phyloP scores from a whole-genome alignment of 2,888 invertebrate species.

The Volucella zonaria region DNA sequence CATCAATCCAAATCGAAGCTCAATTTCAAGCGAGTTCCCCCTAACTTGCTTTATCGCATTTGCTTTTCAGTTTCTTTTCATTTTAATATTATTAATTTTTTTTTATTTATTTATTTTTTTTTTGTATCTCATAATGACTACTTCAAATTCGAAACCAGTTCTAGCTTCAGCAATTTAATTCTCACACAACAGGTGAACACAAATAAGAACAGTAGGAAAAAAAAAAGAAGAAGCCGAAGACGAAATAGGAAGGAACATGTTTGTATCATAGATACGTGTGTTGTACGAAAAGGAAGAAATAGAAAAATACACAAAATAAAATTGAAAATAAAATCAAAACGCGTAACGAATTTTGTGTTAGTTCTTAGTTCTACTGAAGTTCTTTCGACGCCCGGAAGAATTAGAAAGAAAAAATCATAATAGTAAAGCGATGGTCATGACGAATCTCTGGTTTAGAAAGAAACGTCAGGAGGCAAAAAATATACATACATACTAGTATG shows the following conservation, averaged over 20 bases:
- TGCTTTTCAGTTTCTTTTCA: background rate
- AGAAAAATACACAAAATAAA: conserved; percentile 13
- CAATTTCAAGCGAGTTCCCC: conserved; percentile 50
- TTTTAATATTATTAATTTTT: background rate
- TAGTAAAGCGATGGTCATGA: conserved; percentile 46
- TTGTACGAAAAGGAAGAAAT: background rate
- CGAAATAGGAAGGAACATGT: no score
- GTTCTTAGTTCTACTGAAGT: conserved; percentile 25
- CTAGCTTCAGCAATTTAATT: conserved; percentile 49
- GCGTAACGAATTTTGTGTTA: conserved; percentile 51
- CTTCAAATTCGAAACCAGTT: conserved; percentile 61
- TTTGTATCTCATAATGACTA: conserved; percentile 39
- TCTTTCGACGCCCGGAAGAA: conserved; percentile 41
- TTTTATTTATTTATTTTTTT: no score
- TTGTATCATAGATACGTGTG: background rate
- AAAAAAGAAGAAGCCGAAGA: conserved; percentile 16
- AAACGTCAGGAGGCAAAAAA: background rate
- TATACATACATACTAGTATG: background rate
- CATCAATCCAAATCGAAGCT: conserved; percentile 33
- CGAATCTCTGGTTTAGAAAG: conserved; percentile 11
- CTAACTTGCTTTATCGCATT: conserved; percentile 27
- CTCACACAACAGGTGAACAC: conserved; percentile 58
- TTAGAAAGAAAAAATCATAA: conserved; percentile 25
- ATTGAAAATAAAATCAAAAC: conserved; percentile 44
- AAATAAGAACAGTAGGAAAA: conserved; percentile 23